Evolutionary conservation across 2,113 vertebrate species (phyloP), one percentile per base, ranked within the genome.

Genomic region (Bagarius yarrelli): DNA sequence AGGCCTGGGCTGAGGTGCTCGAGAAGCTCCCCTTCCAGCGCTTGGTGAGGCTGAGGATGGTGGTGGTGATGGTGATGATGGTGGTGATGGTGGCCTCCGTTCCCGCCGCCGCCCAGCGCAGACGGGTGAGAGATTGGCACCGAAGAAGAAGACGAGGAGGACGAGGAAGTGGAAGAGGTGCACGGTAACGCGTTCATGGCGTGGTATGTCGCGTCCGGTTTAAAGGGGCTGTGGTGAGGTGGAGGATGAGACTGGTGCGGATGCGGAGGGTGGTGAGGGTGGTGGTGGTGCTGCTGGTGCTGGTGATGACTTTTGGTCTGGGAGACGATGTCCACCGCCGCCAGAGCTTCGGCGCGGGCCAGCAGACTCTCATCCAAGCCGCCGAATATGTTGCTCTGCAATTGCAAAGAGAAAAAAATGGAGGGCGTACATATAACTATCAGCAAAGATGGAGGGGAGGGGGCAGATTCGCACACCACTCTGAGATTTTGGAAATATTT

Each of bases 351-450:
- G 81, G 98, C 97, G 87, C 98, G 97, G 95, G 97, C 98, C 96
- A 99, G 92, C 94, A 99, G 94, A 93, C 97, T 99, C 96, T 99
- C 97, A 95, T 99, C 97, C 95, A 99, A 95, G 91, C 97, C 97
- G 88, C 97, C 98, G 95, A 99, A 99, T 96, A 99, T 99, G 95
- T 99, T 99, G 97, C 98, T 99, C 98, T 99, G 97, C 94, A 97
- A 98, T 96, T 95, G 96, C 95, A 98, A 99, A 95, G 95, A 98
- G 94, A 98, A 76, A 40, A 66, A 74, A 74, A 66, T 63, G 57
- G 95, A 98, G 95, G 98, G 98, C 94, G 96, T 95, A 94, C 96
- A 96, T 96, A 97, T 99, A 95, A 93, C 94, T 95, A 94, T 95
- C 97, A 96, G 94, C 91, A 90, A 94, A 94, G 96, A 96, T 78